Evolutionary conservation across 2,113 vertebrate species (phyloP), one percentile per base, ranked within the genome.

Genomic region (Microcebus murinus): DNA sequence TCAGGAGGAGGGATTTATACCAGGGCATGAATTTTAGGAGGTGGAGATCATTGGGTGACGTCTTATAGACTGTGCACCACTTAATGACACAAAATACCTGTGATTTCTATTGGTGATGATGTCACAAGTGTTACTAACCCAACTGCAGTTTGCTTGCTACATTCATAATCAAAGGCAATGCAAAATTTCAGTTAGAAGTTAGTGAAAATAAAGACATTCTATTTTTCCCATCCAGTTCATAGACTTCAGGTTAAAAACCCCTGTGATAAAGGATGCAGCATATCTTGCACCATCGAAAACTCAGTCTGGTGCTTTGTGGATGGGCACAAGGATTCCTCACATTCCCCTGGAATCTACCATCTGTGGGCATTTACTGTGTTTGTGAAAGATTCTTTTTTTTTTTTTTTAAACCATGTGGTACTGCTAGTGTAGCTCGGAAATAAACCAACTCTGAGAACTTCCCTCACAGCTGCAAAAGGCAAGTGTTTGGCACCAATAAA

Each of bases 391-490:
- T 45, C 45, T 86, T 85, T 90, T 87, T 80, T 85, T 90, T 87
- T 80, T 52, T 84, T 13, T 61, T 59, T 83, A 63, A 63, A 63
- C 29, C 39, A 92, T 50, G 57, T 61, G 59, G 76, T 65, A 50
- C 68, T 94, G 95, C 83, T 95, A 86, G 93, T 97, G 42, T 68
- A 96, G 29, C 92, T 98, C 94, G 92, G 95, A 97, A 90, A 86
- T 70, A 82, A 90, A 96, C 83, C 95, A 93, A 91, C 96, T 97
- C 95, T 94, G 98, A 98, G 98, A 98, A 98, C 83, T 96, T 97
- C 70, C 93, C 96, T 96, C 97, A 97, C 96, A 98, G 98, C 97
- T 98, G 97, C 95, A 97, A 95, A 98, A 96, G 95, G 96, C 97
- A 97, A 98, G 79, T 65, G 95, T 85, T 90, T 95, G 77, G 84